phyloP scores from a whole-genome alignment of 2,888 invertebrate species.

The Stenolophus ochropezus region DNA sequence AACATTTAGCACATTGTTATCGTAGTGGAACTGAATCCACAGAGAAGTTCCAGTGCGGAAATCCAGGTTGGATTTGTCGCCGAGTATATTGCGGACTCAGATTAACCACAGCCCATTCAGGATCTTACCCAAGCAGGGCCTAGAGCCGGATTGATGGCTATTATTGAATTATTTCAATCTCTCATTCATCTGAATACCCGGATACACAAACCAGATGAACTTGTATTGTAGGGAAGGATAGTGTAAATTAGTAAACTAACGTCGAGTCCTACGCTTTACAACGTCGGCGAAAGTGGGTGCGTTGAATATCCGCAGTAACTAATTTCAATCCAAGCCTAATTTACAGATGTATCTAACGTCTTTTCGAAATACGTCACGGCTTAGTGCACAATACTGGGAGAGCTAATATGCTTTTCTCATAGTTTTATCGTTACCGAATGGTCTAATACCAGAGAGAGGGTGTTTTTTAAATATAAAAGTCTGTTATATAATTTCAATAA shows the following conservation, averaged over 20 bases:
- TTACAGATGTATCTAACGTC: too few relatives aligned
- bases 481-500: too few relatives aligned
- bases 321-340: too few relatives aligned
- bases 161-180: neutral
- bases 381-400: too few relatives aligned
- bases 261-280: too few relatives aligned
- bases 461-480: too few relatives aligned
- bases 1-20: neutral
- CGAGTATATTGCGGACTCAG: conserved; percentile 45
- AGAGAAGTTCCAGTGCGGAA: conserved; percentile 39
- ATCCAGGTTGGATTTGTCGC: conserved; percentile 50
- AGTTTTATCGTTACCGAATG: too few relatives aligned
- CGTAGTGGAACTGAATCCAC: conserved; percentile 36
- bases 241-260: neutral
- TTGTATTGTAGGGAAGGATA: neutral
- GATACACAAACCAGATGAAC: neutral
- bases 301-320: too few relatives aligned
- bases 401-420: too few relatives aligned
- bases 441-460: too few relatives aligned
- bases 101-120: neutral
- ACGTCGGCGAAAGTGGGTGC: too few relatives aligned
- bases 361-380: too few relatives aligned
- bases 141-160: neutral
- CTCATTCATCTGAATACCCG: neutral
- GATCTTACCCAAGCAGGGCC: neutral